Conservation (phyloP, 1,140 invertebrate species). For the Pemphigus obesinymphae region DNA sequence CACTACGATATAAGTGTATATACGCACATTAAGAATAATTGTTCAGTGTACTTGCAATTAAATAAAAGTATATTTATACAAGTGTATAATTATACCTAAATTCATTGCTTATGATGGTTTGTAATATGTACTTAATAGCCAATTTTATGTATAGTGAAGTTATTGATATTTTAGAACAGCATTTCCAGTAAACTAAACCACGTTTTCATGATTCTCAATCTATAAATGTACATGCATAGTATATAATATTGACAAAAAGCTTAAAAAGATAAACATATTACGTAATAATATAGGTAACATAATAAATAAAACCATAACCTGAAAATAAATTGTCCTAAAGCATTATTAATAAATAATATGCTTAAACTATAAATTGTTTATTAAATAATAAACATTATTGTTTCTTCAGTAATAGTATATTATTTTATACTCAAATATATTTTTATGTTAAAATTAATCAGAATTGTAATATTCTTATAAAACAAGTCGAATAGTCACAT, state of each 20-base stretch:
- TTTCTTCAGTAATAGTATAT: no score
- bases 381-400: no score
- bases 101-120: neutral
- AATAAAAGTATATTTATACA: constrained; percentile 1
- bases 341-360: neutral
- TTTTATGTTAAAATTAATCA: no score
- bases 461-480: no score
- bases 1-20: neutral
- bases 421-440: no score
- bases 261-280: neutral
- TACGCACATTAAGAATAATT: neutral
- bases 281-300: no score
- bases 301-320: no score
- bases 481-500: no score
- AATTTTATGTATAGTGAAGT: neutral
- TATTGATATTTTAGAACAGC: neutral
- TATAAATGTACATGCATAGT: neutral
- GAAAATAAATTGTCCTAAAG: neutral
- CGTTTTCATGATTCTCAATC: neutral
- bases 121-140: neutral
- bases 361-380: no score
- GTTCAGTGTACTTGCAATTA: neutral
- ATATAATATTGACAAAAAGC: neutral
- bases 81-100: neutral
- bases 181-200: neutral